Conservation (phyloP, 2,888 invertebrate species). For the Tortrix viridana region DNA sequence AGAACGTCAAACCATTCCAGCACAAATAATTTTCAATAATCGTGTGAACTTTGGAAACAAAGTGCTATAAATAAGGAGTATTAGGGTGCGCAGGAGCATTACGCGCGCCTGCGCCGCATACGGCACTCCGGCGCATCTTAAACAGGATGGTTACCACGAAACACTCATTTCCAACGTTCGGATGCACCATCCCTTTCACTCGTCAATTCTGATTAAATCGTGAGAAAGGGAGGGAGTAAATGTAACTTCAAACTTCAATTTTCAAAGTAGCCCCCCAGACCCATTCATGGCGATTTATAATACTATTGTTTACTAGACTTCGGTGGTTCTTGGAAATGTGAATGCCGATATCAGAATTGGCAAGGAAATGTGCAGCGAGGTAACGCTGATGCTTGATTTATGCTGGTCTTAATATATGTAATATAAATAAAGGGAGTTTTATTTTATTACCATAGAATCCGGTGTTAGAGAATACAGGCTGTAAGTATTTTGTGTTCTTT, state of each 20-base stretch:
- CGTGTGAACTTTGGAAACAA: conserved; percentile 53
- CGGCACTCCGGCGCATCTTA: conserved; percentile 10
- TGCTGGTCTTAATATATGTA: neutral
- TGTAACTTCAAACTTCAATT: too few species aligned
- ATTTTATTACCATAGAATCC: too few species aligned
- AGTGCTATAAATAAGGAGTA: conserved; percentile 59
- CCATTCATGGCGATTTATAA: conserved; percentile 75
- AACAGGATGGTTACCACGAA: too few species aligned
- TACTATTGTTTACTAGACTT: conserved; percentile 52
- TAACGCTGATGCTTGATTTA: neutral
- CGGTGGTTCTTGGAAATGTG: conserved; percentile 55
- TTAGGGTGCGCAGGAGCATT: conserved; percentile 48
- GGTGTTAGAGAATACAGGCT: too few species aligned
- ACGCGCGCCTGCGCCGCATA: conserved; percentile 19
- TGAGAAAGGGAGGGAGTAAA: too few species aligned
- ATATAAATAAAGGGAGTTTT: too few species aligned
- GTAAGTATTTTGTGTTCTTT: too few species aligned
- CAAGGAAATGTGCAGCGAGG: conserved; percentile 4
- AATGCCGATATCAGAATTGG: conserved; percentile 15
- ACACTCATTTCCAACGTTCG: too few species aligned
- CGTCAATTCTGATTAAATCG: too few species aligned
- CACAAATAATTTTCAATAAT: conserved; percentile 39
- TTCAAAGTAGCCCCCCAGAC: too few species aligned
- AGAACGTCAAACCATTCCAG: conserved; percentile 12
- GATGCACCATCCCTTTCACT: too few species aligned